Evolutionary conservation across 1,140 invertebrate genomes (phyloP).

Genomic region (Lepidostoma basale): DNA sequence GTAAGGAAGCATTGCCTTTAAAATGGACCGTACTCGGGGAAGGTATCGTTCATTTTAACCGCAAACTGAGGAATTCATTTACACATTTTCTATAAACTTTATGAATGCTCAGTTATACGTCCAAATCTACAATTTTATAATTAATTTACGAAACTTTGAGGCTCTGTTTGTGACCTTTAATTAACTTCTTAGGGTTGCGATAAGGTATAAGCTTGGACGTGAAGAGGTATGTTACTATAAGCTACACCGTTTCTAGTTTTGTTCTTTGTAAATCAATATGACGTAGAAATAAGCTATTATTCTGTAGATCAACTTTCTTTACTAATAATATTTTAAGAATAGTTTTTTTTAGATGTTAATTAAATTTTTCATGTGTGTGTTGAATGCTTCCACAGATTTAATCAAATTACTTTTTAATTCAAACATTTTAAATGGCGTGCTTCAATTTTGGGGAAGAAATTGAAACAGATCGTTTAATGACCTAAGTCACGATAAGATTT

Average conservation of each 20-base stretch:
- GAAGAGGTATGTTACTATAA: conserved; percentile 41
- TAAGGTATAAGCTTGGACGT: conserved; percentile 40
- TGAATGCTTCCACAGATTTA: conserved; percentile 46
- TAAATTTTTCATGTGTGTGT: conserved; percentile 40
- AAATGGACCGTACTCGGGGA: conserved; percentile 44
- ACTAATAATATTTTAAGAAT: conserved; percentile 36
- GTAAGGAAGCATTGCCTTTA: conserved; percentile 37
- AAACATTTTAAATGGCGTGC: conserved; percentile 39
- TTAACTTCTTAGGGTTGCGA: conserved; percentile 41
- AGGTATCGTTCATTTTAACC: conserved; percentile 45
- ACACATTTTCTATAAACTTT: conserved; percentile 37
- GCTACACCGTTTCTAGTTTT: conserved; percentile 41
- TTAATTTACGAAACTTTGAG: conserved; percentile 39
- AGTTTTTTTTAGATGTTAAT: conserved; percentile 37
- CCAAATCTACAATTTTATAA: conserved; percentile 47
- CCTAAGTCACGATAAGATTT: conserved; percentile 14
- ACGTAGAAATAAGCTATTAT: conserved; percentile 31
- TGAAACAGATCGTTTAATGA: conserved; percentile 41
- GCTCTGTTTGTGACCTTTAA: conserved; percentile 42
- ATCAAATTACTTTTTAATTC: conserved; percentile 19
- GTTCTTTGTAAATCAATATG: conserved; percentile 39
- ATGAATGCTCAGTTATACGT: conserved; percentile 47
- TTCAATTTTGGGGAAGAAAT: conserved; percentile 47
- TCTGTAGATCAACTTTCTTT: conserved; percentile 43
- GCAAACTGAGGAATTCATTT: conserved; percentile 38